Percentiles rank a stretch among this genome's conserved stretches.
Evolutionary conservation across 1,140 invertebrate species (phyloP).

Genomic region (Trichonephila clavata): DNA sequence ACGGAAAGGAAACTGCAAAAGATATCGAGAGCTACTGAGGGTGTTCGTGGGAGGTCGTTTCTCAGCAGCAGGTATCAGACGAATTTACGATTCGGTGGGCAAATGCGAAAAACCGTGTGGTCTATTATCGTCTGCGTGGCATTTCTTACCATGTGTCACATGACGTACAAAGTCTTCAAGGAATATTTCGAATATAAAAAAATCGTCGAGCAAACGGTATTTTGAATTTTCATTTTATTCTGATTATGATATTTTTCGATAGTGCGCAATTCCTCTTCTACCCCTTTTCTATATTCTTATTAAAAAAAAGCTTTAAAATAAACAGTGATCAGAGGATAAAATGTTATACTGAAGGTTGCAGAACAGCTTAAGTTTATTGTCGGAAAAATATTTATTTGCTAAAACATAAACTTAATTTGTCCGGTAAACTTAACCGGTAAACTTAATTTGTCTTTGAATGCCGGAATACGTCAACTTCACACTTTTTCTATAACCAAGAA

Average conservation of each 20-base stretch:
- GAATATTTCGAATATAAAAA: constrained; percentile 50
- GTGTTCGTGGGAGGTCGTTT: constrained; percentile 26
- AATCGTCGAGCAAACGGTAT: constrained; percentile 16
- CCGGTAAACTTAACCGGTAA: no score
- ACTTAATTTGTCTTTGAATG: no score
- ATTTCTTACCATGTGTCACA: constrained; percentile 16
- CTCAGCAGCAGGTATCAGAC: neutral
- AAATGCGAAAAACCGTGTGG: neutral
- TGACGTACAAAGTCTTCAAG: constrained; percentile 25
- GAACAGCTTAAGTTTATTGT: no score
- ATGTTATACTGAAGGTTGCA: no score
- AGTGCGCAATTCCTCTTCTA: no score
- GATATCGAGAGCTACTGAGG: neutral
- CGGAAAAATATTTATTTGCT: no score
- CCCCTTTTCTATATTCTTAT: no score
- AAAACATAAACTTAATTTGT: no score
- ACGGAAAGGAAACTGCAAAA: neutral
- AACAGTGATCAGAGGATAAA: no score
- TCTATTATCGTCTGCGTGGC: neutral
- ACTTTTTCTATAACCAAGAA: no score
- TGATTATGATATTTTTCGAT: neutral
- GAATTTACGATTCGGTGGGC: neutral
- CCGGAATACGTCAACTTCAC: no score
- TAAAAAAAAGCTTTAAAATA: no score
- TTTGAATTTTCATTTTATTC: neutral